Conservation (phyloP, 2,113 vertebrate species). For the mouse (Mus musculus) region GRCm39 chr15:19114001-19114500, state of each 20-base stretch:
- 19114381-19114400: slow-evolving; percentile 8
- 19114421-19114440: neutral
- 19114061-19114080: neutral
- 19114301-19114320: neutral
- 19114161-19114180: neutral
- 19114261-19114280: slow-evolving; percentile 14
- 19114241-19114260: neutral
- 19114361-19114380: slow-evolving; percentile 22
- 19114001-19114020: neutral
- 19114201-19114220: neutral
- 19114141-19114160: neutral
- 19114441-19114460: slow-evolving; percentile 2
- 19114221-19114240: neutral
- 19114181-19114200: neutral
- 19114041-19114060: neutral
- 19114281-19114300: slow-evolving; percentile 18
- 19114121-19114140: neutral
- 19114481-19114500: neutral
- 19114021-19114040: neutral
- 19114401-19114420: slow-evolving; percentile 28
- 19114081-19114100: neutral
- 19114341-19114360: slow-evolving; percentile 18
- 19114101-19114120: neutral
- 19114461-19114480: slow-evolving; percentile 52
- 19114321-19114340: neutral